Conservation (phyloP, 2,113 vertebrate genomes). For the Stegostoma tigrinum region DNA sequence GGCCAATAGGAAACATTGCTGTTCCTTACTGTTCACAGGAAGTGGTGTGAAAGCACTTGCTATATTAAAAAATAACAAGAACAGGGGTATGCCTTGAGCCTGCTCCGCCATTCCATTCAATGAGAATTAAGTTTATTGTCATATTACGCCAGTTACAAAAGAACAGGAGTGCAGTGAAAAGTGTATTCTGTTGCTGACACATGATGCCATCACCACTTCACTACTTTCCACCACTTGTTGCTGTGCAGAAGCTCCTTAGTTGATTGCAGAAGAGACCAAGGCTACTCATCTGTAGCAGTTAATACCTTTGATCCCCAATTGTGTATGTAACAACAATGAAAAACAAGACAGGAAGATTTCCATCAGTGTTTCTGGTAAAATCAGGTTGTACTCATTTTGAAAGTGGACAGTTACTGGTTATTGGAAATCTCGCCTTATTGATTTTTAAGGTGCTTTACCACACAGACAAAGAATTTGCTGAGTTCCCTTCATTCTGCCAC, state of each 20-base stretch:
- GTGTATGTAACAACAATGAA: no score
- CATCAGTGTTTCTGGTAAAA: background rate
- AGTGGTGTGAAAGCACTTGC: background rate
- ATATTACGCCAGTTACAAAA: no score
- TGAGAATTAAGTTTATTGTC: no score
- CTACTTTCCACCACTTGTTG: background rate
- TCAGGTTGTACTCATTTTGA: background rate
- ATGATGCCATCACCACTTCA: background rate
- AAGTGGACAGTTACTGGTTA: background rate
- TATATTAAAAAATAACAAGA: background rate
- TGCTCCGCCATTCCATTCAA: no score
- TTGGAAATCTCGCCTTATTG: background rate
- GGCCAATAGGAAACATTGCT: background rate
- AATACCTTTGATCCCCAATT: no score
- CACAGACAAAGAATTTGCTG: background rate
- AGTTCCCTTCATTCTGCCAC: background rate
- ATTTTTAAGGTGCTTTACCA: background rate
- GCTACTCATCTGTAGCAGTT: no score
- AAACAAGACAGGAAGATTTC: background rate
- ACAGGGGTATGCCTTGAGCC: no score
- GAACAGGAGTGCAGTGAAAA: no score
- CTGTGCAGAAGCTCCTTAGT: background rate
- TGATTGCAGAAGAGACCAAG: background rate
- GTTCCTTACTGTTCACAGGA: background rate
- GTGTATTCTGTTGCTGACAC: no score